Percentiles rank a stretch among this genome's conserved stretches.
These are phyloP conservation scores for Andrena cerasifolii DNA, from an alignment of 1,140 invertebrate species.

Conservation along the genomic window DNA sequence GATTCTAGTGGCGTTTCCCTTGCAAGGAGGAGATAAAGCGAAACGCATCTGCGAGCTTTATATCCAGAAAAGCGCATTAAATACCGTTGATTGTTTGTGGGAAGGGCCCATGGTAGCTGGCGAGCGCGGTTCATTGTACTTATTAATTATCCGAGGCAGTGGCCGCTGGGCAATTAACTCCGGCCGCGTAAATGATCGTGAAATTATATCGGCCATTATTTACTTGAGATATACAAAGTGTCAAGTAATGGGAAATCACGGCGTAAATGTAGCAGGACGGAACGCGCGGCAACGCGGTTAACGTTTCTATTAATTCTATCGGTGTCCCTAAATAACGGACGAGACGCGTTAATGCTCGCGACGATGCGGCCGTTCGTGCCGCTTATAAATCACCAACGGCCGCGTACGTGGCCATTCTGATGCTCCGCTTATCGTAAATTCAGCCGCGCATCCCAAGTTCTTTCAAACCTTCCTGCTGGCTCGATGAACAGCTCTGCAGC, in stretches of 20 bases:
- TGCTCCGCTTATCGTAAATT: constrained; percentile 41
- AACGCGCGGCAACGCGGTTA: background rate
- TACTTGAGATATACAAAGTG: background rate
- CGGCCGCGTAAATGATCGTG: background rate
- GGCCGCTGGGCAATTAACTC: background rate
- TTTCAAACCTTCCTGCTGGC: background rate
- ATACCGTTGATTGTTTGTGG: background rate
- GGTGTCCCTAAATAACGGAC: constrained; percentile 38
- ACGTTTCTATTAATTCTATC: constrained; percentile 50
- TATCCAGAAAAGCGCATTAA: background rate
- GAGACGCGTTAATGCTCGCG: constrained; percentile 40
- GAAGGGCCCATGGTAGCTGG: too few relatives aligned
- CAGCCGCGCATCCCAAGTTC: background rate
- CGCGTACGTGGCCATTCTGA: constrained; percentile 36
- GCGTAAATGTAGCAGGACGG: background rate
- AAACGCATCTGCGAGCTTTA: constrained; percentile 21
- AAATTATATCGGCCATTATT: constrained; percentile 11
- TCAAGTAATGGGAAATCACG: constrained; percentile 26
- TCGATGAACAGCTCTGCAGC: background rate
- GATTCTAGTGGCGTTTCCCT: constrained; percentile 39
- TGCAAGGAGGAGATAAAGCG: constrained; percentile 25
- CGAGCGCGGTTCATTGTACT: background rate
- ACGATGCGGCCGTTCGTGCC: constrained; percentile 19
- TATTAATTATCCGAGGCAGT: background rate
- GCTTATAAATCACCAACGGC: constrained; percentile 39